phyloP scores from a whole-genome alignment of 2,888 invertebrate species.

The Halictus ligatus region DNA sequence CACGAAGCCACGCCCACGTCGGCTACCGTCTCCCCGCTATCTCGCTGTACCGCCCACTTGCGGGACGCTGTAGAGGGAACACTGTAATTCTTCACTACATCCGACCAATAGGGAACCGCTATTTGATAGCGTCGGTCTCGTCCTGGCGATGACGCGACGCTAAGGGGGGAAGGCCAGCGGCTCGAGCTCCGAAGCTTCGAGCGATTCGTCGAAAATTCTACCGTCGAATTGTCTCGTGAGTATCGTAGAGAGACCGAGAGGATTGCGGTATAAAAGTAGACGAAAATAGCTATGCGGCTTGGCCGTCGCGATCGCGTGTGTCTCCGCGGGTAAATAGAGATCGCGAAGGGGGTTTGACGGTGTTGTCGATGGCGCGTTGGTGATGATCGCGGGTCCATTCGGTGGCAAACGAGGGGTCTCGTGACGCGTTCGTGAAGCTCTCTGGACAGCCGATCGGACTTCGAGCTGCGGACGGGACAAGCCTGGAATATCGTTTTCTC shows the following conservation, averaged over 20 bases:
- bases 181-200: neutral
- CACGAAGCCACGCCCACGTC: neutral
- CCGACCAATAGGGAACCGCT: neutral
- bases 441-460: neutral
- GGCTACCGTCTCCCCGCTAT: neutral
- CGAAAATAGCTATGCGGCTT: conserved; percentile 62
- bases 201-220: conserved; percentile 27
- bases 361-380: conserved; percentile 1
- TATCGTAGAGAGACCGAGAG: conserved; percentile 41
- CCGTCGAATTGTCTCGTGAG: conserved; percentile 17
- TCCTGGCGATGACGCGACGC: neutral
- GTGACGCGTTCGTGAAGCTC: neutral
- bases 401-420: neutral
- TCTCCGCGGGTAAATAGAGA: neutral
- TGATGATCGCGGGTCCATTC: conserved; percentile 8
- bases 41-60: neutral
- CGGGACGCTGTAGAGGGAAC: neutral
- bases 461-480: conserved; percentile 47
- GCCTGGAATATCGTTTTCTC: conserved; percentile 39
- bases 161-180: neutral
- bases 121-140: neutral
- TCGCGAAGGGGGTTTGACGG: neutral
- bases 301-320: conserved; percentile 23
- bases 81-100: neutral
- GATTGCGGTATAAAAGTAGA: conserved; percentile 62